A percentile compares a stretch with the other conserved stretches of the same genome.
phyloP scores from a whole-genome alignment of 1,140 invertebrate species.

The Cyclina sinensis region DNA sequence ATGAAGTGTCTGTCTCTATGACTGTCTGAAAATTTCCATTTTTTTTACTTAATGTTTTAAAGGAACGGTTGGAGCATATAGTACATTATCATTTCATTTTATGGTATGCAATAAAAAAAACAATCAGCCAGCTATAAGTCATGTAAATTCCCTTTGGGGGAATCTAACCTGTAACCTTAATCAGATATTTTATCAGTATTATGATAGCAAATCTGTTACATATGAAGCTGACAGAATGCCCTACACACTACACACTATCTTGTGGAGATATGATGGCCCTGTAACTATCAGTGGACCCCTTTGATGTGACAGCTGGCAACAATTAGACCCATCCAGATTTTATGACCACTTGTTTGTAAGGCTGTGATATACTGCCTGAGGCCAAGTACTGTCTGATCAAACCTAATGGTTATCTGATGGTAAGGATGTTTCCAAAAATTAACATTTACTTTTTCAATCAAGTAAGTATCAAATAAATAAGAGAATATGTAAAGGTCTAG shows the following conservation, averaged over 20 bases:
- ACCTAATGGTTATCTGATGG: neutral
- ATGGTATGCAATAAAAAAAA: too few relatives aligned
- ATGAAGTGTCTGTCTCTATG: too few relatives aligned
- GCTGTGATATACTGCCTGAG: slow-evolving; percentile 40
- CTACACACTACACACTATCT: slow-evolving; percentile 35
- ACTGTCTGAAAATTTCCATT: too few relatives aligned
- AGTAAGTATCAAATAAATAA: too few relatives aligned
- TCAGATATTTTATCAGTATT: neutral
- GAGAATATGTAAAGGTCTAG: too few relatives aligned
- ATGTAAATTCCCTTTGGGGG: neutral
- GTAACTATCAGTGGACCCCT: slow-evolving; percentile 29
- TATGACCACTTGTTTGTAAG: slow-evolving; percentile 53
- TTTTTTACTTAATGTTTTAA: too few relatives aligned
- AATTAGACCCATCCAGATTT: slow-evolving; percentile 37
- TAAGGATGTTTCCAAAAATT: too few relatives aligned
- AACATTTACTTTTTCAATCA: too few relatives aligned
- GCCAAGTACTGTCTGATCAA: neutral
- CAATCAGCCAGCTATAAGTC: neutral
- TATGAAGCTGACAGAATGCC: slow-evolving; percentile 36
- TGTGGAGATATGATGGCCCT: slow-evolving; percentile 33
- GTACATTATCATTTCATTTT: too few relatives aligned
- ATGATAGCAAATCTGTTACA: slow-evolving; percentile 54
- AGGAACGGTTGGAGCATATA: too few relatives aligned
- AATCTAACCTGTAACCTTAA: neutral
- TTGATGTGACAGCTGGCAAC: slow-evolving; percentile 56